Evolutionary conservation across 1,140 invertebrate species (phyloP), one percentile per base, ranked within the genome.

Genomic region (Frieseomelitta varia): DNA sequence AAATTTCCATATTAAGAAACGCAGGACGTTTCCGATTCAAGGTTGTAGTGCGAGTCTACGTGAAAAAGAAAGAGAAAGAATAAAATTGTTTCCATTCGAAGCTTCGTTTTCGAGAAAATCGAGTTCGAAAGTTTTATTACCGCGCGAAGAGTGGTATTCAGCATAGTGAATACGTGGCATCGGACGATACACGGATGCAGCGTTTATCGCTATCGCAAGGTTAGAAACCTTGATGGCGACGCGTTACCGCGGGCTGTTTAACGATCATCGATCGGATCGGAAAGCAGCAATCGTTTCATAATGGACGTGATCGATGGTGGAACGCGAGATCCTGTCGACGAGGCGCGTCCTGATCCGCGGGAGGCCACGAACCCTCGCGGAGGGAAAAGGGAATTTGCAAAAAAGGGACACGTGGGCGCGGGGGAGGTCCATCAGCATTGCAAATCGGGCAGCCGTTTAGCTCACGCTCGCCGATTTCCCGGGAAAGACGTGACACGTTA

Each of bases 401-500:
- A 71, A 8, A 39, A 71, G 79, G 74, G 63, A 75, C 79, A 85
- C 80, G 58, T 74, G 73, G 55, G 67, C 69, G n/a, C 12, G 47
- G 2, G 30, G 69, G 55, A 78, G 55, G 53, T 15, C 65, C 34
- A 87, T 85, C 82, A 61, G 77, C 78, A 87, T 81, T 87, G 86
- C 86, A 85, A 85, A 87, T 87, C 17, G 56, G 17, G 1, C 27
- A 21, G 34, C 30, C 30, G n/a, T 30, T 69, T 68, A 67, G 73
- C 72, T 14, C 72, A 30, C 24, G 63, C 39, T 58, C 82, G 27
- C 19, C 72, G 78, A 85, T 87, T 87, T 87, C 83, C 73, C 72
- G 53, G 68, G 86, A 80, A 87, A 86, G 81, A 87, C 78, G 82
- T 81, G 73, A 87, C 86, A 55, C 78, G 82, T 56, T 85, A 80